A percentile compares a stretch with the other conserved stretches of the same genome.
Evolutionary conservation across 1,140 invertebrate species (phyloP).

Genomic region (Eumaeus atala): DNA sequence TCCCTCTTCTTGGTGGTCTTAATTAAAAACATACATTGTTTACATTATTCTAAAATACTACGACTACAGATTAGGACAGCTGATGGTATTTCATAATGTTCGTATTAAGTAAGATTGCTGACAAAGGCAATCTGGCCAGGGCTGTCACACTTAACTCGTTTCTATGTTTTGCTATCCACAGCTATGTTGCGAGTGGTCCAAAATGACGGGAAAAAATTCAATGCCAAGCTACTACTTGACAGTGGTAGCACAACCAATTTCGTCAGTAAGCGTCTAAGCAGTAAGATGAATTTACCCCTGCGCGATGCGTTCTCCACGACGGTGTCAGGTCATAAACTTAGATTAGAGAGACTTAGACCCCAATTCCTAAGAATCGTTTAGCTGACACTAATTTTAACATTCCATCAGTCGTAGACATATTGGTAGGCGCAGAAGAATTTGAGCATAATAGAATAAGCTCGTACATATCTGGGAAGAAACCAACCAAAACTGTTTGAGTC

Average conservation of each 20-base stretch:
- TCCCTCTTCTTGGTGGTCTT: too few relatives aligned
- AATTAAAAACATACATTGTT: too few relatives aligned
- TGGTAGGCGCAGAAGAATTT: not conserved
- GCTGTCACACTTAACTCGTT: too few relatives aligned
- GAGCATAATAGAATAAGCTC: slow-evolving; percentile 4
- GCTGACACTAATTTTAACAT: not conserved
- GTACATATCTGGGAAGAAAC: not conserved
- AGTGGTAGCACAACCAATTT: slow-evolving; percentile 26
- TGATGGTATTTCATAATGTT: too few relatives aligned
- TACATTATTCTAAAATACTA: too few relatives aligned
- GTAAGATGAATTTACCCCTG: not conserved
- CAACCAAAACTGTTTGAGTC: slow-evolving; percentile 1
- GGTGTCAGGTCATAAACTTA: not conserved
- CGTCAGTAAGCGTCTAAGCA: not conserved
- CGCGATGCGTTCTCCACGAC: slow-evolving; percentile 10
- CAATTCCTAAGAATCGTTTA: not conserved
- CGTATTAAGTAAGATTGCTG: too few relatives aligned
- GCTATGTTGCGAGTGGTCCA: slow-evolving; percentile 23
- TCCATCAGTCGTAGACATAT: not conserved
- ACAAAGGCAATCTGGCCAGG: too few relatives aligned
- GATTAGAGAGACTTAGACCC: too few relatives aligned
- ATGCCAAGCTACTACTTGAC: slow-evolving; percentile 14
- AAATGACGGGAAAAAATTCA: not conserved
- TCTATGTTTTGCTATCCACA: slow-evolving; percentile 23
- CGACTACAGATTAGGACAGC: too few relatives aligned